Base-by-base conservation (phyloP, 2,888 invertebrate species). In the Griposia aprilina region DNA sequence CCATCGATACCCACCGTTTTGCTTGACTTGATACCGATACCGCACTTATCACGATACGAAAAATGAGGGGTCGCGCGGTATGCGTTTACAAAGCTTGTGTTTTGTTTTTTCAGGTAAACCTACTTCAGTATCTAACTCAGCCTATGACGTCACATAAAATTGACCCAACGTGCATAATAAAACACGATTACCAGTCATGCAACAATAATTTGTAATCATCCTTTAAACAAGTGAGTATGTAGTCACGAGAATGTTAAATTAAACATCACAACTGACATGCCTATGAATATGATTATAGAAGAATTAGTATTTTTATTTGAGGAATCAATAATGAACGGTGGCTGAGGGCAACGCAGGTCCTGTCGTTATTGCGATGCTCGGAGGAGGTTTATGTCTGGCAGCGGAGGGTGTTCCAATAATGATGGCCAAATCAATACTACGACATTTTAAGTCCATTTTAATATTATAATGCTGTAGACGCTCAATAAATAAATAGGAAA, bases 111-210 rank as follows among this genome's bases (percentile, higher is more conserved):
- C 60, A 11, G 41, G n/a, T n/a, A 59, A 67, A 72, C 11, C 26
- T 13, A 13, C 30, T 68, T 81, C 60, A 62, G 17, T 30, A 17
- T 36, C 36, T 59, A 77, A 8, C 30, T 45, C 20, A 41, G 15
- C 7, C 10, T 67, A 67, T 85, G 80, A 86, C 78, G 84, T 84
- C 86, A 87, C 60, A 23, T 23, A 65, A 45, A 75, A 85, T 78
- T 78, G 66, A 75, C 50, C 73, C 36, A 69, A 67, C 79, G 71
- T 83, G 85, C 79, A 81, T 80, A 63, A 50, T 59, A 71, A 78
- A 82, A 75, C 87, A 87, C 69, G 86, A 87, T 85, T 86, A 80
- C 76, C 41, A 74, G 79, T 84, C 88, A 87, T 80, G 88, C 76
- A 80, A 67, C 26, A 78, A 80, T 78, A 83, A 87, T 86, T 88